These are phyloP conservation scores for Phalloptychus januarius DNA, from an alignment of 2,797 vertebrate genomes.

Conservation along the genomic window DNA sequence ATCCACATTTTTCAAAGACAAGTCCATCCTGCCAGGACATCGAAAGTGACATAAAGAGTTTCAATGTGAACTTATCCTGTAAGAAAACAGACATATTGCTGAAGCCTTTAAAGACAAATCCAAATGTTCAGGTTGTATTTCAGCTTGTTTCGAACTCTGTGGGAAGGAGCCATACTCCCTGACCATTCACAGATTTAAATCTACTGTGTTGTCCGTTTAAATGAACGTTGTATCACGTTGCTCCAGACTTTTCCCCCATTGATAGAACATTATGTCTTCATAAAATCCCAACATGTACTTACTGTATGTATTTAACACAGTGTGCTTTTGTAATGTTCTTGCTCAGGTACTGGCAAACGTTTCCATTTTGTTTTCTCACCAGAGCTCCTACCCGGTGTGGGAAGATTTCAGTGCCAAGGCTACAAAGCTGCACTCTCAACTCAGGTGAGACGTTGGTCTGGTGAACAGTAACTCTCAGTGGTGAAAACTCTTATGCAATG, in stretches of 20 bases:
- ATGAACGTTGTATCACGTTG: not conserved
- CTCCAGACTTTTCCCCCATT: not conserved
- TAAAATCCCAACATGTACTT: not conserved
- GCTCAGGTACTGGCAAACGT: constrained; percentile 18
- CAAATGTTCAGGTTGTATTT: not conserved
- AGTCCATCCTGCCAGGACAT: constrained; percentile 20
- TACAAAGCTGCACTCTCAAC: constrained; percentile 96
- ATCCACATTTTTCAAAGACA: constrained; percentile 53
- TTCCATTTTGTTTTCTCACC: constrained; percentile 24
- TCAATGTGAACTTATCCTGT: not conserved
- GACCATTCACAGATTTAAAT: not conserved
- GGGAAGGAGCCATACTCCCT: constrained; percentile 5
- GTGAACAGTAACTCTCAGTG: not conserved
- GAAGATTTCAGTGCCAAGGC: constrained; percentile 90
- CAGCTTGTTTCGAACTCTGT: not conserved
- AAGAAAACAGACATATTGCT: not conserved
- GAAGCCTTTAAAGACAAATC: constrained; percentile 46
- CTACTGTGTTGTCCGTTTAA: not conserved
- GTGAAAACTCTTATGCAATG: constrained; percentile 8
- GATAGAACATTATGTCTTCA: constrained; percentile 23
- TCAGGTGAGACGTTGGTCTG: constrained; percentile 84
- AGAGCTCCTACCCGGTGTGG: constrained; percentile 85
- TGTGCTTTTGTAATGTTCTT: constrained; percentile 19
- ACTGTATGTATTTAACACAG: constrained; percentile 16
- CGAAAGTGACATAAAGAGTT: constrained; percentile 22